Evolutionary conservation across 2,113 vertebrate species (phyloP).

Genomic region (Vicugna pacos): DNA sequence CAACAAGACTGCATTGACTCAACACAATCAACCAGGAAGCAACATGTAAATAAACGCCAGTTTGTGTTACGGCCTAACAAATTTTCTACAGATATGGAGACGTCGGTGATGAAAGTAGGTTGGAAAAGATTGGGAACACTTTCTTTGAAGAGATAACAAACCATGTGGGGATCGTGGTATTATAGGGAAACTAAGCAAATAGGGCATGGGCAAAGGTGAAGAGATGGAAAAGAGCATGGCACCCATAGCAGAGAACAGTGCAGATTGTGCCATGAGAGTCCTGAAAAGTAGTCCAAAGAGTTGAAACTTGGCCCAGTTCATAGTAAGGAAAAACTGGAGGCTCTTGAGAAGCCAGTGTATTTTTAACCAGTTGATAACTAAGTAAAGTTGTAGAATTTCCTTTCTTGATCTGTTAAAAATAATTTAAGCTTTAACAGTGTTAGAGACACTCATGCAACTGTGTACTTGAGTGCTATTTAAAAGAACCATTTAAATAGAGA

Average conservation of each 20-base stretch:
- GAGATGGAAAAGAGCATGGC: background rate
- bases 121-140: background rate
- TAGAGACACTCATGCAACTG: background rate
- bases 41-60: background rate
- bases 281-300: background rate
- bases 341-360: background rate
- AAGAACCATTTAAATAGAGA: background rate
- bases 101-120: background rate
- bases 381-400: background rate
- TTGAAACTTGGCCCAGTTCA: background rate
- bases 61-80: background rate
- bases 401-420: background rate
- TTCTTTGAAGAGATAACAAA: background rate
- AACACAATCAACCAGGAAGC: background rate
- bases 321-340: background rate
- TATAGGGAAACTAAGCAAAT: background rate
- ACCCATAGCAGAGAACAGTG: background rate
- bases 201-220: background rate
- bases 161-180: background rate
- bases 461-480: background rate
- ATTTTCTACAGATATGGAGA: background rate
- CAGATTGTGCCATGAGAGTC: background rate
- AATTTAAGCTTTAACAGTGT: background rate
- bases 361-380: background rate
- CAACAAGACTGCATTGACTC: background rate